A percentile compares a stretch with the other conserved stretches of the same genome.
Evolutionary conservation across 2,888 invertebrate species (phyloP).

Genomic region (Dryadula phaetusa): DNA sequence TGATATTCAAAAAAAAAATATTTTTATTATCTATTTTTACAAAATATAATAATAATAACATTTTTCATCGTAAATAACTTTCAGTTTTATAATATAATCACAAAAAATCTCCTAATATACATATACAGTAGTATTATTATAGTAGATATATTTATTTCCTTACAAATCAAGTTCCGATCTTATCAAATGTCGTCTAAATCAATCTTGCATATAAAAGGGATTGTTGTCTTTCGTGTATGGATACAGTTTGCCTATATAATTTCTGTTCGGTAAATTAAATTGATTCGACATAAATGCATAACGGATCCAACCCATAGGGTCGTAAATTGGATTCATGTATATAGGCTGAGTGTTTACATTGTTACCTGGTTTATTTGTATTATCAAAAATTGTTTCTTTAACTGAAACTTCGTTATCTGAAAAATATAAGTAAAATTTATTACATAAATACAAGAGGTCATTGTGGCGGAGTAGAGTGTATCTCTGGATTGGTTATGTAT

Average conservation of each 20-base stretch:
- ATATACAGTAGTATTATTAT: too few species aligned
- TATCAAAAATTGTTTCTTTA: neutral
- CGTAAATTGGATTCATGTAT: neutral
- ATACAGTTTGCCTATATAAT: constrained; percentile 13
- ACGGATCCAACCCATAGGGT: constrained; percentile 15
- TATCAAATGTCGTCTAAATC: neutral
- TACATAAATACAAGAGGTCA: neutral
- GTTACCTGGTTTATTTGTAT: neutral
- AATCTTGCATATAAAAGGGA: neutral
- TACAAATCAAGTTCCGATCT: neutral
- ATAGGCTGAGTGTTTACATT: neutral
- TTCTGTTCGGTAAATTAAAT: constrained; percentile 6
- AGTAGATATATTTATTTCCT: too few species aligned
- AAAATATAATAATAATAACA: too few species aligned
- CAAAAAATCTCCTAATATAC: too few species aligned
- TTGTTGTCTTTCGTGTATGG: constrained; percentile 17
- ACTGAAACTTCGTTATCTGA: neutral
- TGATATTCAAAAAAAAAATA: too few species aligned
- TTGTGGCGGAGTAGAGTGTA: too few species aligned
- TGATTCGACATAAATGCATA: constrained; percentile 22
- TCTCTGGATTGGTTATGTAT: too few species aligned
- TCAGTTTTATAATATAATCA: too few species aligned
- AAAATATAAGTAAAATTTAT: neutral
- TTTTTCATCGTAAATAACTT: too few species aligned
- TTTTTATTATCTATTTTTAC: too few species aligned